Evolutionary conservation across 2,888 invertebrate genomes (phyloP).

Genomic region (Ethmia dodecea): DNA sequence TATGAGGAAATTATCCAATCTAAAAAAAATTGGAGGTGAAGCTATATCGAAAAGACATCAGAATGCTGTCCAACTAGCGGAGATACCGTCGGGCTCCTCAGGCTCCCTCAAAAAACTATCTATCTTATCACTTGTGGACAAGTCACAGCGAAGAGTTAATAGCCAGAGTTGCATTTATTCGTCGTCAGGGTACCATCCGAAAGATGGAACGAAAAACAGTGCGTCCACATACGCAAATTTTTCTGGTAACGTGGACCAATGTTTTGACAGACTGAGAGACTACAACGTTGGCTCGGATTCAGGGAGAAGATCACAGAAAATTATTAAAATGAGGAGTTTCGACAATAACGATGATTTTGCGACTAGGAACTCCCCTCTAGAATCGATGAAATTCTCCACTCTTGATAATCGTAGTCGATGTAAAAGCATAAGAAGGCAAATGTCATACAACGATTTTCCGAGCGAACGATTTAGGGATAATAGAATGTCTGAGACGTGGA

Average conservation of each 20-base stretch:
- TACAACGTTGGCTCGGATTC: constrained; percentile 39
- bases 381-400: constrained; percentile 63
- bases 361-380: constrained; percentile 48
- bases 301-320: constrained; percentile 41
- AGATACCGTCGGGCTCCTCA: constrained; percentile 65
- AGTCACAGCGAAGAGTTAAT: constrained; percentile 59
- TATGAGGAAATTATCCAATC: constrained; percentile 69
- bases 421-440: constrained; percentile 65
- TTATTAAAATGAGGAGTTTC: constrained; percentile 60
- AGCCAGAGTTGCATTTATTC: constrained; percentile 66
- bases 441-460: constrained; percentile 73
- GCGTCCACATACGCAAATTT: constrained; percentile 65
- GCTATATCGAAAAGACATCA: constrained; percentile 67
- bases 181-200: constrained; percentile 52
- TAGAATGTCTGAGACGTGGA: constrained; percentile 52
- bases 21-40: constrained; percentile 70
- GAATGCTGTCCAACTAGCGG: constrained; percentile 66
- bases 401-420: constrained; percentile 67
- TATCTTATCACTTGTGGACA: constrained; percentile 66
- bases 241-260: constrained; percentile 70
- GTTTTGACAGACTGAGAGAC: constrained; percentile 64
- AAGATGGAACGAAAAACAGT: constrained; percentile 57
- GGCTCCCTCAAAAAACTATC: constrained; percentile 66
- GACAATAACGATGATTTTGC: constrained; percentile 59
- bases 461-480: constrained; percentile 57